phyloP scores from a whole-genome alignment of 1,140 invertebrate species.

The Protaetia brevitarsis region DNA sequence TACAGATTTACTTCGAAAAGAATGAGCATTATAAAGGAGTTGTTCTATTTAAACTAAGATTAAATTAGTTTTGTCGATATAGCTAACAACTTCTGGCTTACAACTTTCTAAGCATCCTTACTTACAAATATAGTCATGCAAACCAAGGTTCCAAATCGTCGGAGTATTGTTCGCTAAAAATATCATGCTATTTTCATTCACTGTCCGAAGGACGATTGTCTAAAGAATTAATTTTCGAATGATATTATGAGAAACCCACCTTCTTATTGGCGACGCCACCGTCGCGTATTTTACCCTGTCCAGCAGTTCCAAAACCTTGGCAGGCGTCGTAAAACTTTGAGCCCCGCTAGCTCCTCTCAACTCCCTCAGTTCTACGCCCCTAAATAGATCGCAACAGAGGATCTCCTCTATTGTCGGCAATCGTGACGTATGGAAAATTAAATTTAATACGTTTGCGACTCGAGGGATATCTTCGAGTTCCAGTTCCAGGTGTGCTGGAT shows the following conservation, averaged over 20 bases:
- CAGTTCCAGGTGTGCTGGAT: slow-evolving; percentile 63
- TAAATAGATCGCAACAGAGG: slow-evolving; percentile 75
- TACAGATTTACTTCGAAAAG: too few relatives aligned
- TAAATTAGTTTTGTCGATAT: not conserved
- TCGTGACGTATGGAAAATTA: slow-evolving; percentile 72
- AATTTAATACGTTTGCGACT: slow-evolving; percentile 75
- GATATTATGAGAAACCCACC: not conserved
- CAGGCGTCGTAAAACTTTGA: slow-evolving; percentile 32
- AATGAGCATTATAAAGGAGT: too few relatives aligned
- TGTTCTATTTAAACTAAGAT: too few relatives aligned
- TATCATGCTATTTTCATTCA: slow-evolving; percentile 22
- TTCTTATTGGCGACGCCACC: slow-evolving; percentile 21
- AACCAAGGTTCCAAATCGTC: slow-evolving; percentile 41
- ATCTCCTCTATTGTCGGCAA: slow-evolving; percentile 74
- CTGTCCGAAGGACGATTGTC: too few relatives aligned
- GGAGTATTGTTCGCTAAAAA: slow-evolving; percentile 37
- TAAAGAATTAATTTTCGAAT: slow-evolving; percentile 18
- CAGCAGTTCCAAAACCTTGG: slow-evolving; percentile 40
- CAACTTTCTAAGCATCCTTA: not conserved
- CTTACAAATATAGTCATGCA: slow-evolving; percentile 36
- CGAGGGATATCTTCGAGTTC: slow-evolving; percentile 73
- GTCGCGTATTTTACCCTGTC: slow-evolving; percentile 30
- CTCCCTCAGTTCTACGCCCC: slow-evolving; percentile 83
- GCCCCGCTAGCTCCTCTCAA: slow-evolving; percentile 52
- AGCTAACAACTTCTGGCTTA: not conserved